A percentile compares a stretch with the other conserved stretches of the same genome.
Evolutionary conservation across 2,113 vertebrate species (phyloP).

Genomic region (Sinocyclocheilus grahami): DNA sequence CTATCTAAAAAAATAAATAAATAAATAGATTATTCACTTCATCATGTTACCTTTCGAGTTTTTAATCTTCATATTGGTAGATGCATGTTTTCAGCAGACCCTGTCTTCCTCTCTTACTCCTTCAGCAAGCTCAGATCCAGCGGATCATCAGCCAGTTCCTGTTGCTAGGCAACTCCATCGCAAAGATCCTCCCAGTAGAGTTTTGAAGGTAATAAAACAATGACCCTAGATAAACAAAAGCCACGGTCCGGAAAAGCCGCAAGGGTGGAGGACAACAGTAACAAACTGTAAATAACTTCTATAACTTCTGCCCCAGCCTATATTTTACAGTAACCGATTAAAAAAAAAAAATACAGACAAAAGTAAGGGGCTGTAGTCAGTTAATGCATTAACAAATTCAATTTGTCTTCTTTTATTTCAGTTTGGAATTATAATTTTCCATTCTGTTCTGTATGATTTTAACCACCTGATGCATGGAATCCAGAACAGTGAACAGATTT

Average conservation of each 20-base stretch:
- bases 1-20: background rate
- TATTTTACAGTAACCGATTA: conserved; percentile 31
- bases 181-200: conserved; percentile 76
- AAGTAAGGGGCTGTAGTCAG: conserved; percentile 2
- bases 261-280: conserved; percentile 45
- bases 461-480: background rate
- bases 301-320: conserved; percentile 42
- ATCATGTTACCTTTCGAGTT: background rate
- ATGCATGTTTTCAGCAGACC: background rate
- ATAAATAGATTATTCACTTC: background rate
- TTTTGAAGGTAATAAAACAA: conserved; percentile 82
- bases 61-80: conserved; percentile 14
- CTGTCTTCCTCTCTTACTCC: conserved; percentile 33
- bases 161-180: conserved; percentile 79
- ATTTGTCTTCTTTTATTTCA: background rate
- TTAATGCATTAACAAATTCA: background rate
- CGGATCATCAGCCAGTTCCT: conserved; percentile 72
- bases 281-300: conserved; percentile 56
- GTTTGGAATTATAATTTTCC: background rate
- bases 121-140: conserved; percentile 64
- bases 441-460: background rate
- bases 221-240: conserved; percentile 78
- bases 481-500: background rate
- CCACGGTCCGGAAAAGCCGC: conserved; percentile 65
- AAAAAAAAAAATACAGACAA: conserved; percentile 49